These are phyloP conservation scores for Mesorhabditis sp. DNA, from an alignment of 2,888 invertebrate genomes.

Conservation along the genomic window DNA sequence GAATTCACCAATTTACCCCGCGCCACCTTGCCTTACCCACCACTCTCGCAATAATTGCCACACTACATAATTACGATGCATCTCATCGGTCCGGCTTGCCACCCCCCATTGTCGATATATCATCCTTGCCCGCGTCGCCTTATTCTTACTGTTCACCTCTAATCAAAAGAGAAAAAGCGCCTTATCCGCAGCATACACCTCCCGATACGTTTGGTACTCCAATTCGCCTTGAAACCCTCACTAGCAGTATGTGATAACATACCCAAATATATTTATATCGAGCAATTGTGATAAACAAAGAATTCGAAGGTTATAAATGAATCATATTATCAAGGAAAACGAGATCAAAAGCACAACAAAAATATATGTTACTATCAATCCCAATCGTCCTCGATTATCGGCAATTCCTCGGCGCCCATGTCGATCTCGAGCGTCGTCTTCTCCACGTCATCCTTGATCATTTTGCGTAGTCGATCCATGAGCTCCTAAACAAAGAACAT, in stretches of 20 bases:
- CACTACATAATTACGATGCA: too few relatives aligned
- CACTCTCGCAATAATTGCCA: too few relatives aligned
- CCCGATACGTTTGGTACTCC: neutral
- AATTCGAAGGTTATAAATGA: neutral
- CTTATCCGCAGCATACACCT: too few relatives aligned
- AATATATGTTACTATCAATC: neutral
- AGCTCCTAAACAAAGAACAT: constrained; percentile 14
- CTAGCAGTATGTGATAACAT: constrained; percentile 1
- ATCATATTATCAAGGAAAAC: neutral
- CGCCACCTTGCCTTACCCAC: too few relatives aligned
- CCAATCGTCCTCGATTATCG: constrained; percentile 21
- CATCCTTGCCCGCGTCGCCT: too few relatives aligned
- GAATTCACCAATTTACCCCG: too few relatives aligned
- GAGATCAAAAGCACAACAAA: constrained; percentile 12
- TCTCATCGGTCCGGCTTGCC: too few relatives aligned
- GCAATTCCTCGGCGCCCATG: constrained; percentile 11
- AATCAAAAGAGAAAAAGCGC: too few relatives aligned
- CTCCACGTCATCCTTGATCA: constrained; percentile 48
- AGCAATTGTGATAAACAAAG: neutral
- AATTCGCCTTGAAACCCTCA: neutral
- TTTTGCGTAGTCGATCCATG: constrained; percentile 31
- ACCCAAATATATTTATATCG: neutral
- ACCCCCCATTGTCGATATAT: too few relatives aligned
- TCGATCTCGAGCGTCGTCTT: constrained; percentile 28
- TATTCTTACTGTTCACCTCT: too few relatives aligned